Evolutionary conservation across 1,140 invertebrate genomes (phyloP).

Genomic region (Drosophila littoralis): DNA sequence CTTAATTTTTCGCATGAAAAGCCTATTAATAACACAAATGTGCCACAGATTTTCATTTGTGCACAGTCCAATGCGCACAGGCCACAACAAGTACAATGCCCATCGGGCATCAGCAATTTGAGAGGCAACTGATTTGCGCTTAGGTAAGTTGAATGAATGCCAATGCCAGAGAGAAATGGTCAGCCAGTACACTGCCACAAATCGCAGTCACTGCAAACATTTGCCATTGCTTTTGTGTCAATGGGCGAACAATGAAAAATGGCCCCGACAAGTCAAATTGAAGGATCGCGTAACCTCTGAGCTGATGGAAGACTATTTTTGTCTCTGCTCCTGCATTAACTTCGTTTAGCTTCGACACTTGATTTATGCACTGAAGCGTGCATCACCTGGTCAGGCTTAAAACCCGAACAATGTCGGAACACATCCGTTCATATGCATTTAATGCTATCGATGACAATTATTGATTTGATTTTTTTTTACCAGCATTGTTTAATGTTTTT

Average conservation of each 20-base stretch:
- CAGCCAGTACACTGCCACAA: constrained; percentile 12
- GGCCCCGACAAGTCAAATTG: constrained; percentile 44
- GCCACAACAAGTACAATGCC: constrained; percentile 6
- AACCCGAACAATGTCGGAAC: not conserved
- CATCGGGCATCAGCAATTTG: constrained; percentile 34
- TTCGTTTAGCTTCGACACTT: constrained; percentile 33
- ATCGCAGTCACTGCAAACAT: constrained; percentile 16
- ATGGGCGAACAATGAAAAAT: constrained; percentile 42
- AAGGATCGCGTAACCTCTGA: constrained; percentile 30
- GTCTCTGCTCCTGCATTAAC: not conserved
- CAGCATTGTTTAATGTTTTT: not conserved
- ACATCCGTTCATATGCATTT: constrained; percentile 41
- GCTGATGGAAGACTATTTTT: not conserved
- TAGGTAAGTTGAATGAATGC: constrained; percentile 16
- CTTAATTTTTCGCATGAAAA: constrained; percentile 64
- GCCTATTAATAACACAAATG: constrained; percentile 57
- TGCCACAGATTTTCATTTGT: constrained; percentile 47
- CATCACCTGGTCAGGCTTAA: constrained; percentile 15
- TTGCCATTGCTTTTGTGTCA: constrained; percentile 47
- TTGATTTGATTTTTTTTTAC: constrained; percentile 40
- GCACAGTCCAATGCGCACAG: constrained; percentile 36
- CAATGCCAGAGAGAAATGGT: constrained; percentile 15
- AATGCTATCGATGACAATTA: constrained; percentile 44
- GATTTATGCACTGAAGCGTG: constrained; percentile 43
- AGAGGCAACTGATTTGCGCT: constrained; percentile 58